A percentile compares a stretch with the other conserved stretches of the same genome.
Conservation (phyloP, 1,140 invertebrate genomes). For the Zophobas morio region DNA sequence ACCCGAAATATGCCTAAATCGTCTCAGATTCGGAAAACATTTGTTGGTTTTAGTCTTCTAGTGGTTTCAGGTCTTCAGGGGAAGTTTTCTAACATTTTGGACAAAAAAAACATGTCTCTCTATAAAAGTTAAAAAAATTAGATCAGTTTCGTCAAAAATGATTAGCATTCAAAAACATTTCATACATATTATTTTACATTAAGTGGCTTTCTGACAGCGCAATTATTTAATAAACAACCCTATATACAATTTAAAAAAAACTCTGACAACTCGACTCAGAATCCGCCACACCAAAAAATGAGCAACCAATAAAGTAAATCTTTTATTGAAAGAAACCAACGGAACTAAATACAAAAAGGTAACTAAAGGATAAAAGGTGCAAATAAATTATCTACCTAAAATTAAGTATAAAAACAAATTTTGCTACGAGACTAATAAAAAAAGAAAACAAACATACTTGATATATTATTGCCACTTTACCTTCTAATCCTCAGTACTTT, state of each 20-base stretch:
- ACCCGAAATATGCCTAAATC: no score
- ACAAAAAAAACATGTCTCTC: no score
- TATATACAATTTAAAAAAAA: constrained; percentile 43
- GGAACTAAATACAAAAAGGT: constrained; percentile 58
- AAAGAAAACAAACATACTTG: constrained; percentile 35
- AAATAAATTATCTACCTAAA: constrained; percentile 58
- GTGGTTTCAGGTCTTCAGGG: no score
- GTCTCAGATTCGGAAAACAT: no score
- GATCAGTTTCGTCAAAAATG: no score
- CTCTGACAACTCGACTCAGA: constrained; percentile 27
- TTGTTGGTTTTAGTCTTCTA: no score
- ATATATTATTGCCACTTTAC: constrained; percentile 56
- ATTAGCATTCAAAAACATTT: no score
- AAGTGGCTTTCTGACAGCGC: no score
- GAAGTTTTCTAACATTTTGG: no score
- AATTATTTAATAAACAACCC: no score
- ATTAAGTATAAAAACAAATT: constrained; percentile 52
- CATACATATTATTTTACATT: no score
- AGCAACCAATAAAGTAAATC: constrained; percentile 41
- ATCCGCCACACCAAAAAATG: constrained; percentile 45
- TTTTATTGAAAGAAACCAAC: constrained; percentile 50
- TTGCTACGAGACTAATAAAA: constrained; percentile 33
- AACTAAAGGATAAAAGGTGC: constrained; percentile 57
- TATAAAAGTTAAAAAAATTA: no score
- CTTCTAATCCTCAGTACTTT: constrained; percentile 59